A percentile compares a stretch with the other conserved stretches of the same genome.
phyloP scores from a whole-genome alignment of 2,888 invertebrate genomes.

The Taenaris catops region DNA sequence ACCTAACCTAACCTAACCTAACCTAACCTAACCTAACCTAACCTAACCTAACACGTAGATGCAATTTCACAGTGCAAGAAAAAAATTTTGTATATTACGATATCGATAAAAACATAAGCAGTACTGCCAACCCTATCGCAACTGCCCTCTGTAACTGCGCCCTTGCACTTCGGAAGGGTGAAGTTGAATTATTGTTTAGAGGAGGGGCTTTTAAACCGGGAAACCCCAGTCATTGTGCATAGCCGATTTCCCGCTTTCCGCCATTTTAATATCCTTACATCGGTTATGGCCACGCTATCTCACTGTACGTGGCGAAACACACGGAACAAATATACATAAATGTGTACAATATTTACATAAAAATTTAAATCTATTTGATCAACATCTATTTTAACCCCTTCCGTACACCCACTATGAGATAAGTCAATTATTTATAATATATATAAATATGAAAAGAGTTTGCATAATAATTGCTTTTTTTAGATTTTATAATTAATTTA shows the following conservation, averaged over 20 bases:
- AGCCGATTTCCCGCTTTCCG: conserved; percentile 75
- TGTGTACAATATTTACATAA: no score
- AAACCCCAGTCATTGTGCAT: conserved; percentile 77
- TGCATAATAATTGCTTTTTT: no score
- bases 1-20: no score
- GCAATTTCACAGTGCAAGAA: no score
- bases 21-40: background rate
- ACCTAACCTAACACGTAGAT: background rate
- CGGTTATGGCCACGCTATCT: conserved; percentile 25
- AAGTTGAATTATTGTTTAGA: conserved; percentile 78
- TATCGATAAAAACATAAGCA: background rate
- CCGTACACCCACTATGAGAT: no score
- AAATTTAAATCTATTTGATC: no score
- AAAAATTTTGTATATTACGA: no score
- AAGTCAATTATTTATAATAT: no score
- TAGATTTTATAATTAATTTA: no score
- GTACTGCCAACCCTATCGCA: conserved; percentile 35
- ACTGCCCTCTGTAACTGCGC: conserved; percentile 69
- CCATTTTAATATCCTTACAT: conserved; percentile 71
- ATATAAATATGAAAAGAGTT: no score
- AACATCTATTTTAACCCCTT: no score
- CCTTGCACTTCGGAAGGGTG: conserved; percentile 79
- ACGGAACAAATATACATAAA: no score
- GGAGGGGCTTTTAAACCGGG: conserved; percentile 73
- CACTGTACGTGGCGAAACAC: conserved; percentile 32